Base-by-base conservation (phyloP, 2,113 vertebrate genomes). In the Myotis lucifugus region DNA sequence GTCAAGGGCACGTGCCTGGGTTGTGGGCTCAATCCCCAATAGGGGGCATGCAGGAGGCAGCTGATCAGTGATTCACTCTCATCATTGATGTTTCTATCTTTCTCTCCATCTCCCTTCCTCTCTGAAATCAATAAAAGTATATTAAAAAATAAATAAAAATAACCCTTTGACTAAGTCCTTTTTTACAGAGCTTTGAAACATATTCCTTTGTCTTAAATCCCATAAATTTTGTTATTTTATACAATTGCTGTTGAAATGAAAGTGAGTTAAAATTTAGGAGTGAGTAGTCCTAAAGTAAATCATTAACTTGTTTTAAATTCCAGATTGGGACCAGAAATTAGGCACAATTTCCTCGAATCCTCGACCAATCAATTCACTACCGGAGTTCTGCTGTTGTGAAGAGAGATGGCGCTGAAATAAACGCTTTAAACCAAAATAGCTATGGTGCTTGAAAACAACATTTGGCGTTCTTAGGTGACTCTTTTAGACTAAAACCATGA, bases 301-400 rank as follows among this genome's bases (percentile, higher is more conserved):
- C n/a, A 81, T 83, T 92, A 15, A 90, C 90, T 92, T 96, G 32
- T 77, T 93, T 78, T 97, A 87, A 4, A 8, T 97, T 97, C 9
- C 89, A 98, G 94, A 40, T 91, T 87, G 56, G 2, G 2, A 81
- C 66, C 64, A 64, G 66, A 97, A 89, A 92, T 96, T 95, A 88
- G 72, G 84, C 4, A 97, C 40, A 3, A 0, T 91, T 96, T 93
- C 72, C 87, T 73, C 5, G 54, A 52, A 97, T 78, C 88, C 95
- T 14, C 25, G 79, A 82, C 67, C 83, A 86, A 17, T 34, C 12
- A 92, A 89, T 69, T 76, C 87, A 6, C 67, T 94, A 70, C 93
- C 97, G n/a, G 42, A 95, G n/a, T 42, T 82, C 3, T 91, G 29
- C 42, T 29, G 89, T 19, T n/a, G 96, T 56, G 84, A 91, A 40